phyloP scores from a whole-genome alignment of 1,140 invertebrate species.

The Papilio glaucus region DNA sequence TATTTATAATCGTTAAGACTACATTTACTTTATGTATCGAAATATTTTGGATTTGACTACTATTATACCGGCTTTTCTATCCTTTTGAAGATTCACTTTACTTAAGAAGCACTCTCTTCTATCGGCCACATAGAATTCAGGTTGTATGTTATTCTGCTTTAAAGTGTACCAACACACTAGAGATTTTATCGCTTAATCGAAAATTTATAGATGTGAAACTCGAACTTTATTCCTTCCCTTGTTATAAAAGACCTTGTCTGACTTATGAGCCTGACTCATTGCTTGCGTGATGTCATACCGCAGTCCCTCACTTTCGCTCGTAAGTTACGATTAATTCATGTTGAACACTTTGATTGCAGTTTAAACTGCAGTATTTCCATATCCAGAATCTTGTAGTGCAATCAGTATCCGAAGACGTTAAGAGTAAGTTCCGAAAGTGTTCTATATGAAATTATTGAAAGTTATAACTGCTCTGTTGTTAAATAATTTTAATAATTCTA shows the following conservation, averaged over 20 bases:
- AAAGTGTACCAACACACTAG: neutral
- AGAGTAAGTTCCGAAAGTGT: neutral
- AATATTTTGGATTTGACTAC: too few relatives aligned
- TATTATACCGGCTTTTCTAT: too few relatives aligned
- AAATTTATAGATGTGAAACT: neutral
- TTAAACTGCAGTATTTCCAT: neutral
- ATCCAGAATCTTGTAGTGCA: neutral
- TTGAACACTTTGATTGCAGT: neutral
- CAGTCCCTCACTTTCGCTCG: conserved; percentile 20
- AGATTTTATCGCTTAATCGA: neutral
- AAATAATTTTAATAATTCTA: too few relatives aligned
- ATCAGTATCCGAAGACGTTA: too few relatives aligned
- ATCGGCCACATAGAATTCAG: neutral
- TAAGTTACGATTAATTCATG: conserved; percentile 1
- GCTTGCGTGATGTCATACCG: conserved; percentile 11
- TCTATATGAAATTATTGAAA: neutral
- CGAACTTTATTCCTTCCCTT: neutral
- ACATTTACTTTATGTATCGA: too few relatives aligned
- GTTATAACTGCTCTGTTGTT: too few relatives aligned
- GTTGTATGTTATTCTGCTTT: neutral
- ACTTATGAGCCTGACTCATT: conserved; percentile 8
- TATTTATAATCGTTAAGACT: too few relatives aligned
- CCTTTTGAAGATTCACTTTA: too few relatives aligned
- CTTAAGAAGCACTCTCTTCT: neutral
- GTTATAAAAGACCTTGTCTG: neutral